Base-by-base conservation (phyloP, 2,113 vertebrate genomes). In the Eptesicus fuscus region DNA sequence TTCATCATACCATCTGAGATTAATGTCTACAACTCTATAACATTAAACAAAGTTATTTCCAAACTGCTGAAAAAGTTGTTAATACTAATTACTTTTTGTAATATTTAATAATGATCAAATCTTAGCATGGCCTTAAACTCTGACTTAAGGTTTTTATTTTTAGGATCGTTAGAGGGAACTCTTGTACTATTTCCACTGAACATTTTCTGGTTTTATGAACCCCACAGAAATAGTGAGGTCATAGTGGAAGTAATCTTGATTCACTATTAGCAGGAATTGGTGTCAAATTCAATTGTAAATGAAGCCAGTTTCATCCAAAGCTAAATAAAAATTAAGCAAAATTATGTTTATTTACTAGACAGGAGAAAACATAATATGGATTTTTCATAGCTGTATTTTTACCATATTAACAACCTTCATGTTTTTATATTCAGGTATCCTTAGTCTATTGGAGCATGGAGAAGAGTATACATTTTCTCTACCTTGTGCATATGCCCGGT, bases 381-480 rank as follows among this genome's bases (percentile, higher is more conserved):
- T 59, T 80, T 83, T 86, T 79, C 77, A 23, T 76, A 70, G 23
- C 30, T 37, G 1, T 87, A 5, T 76, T 69, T 30, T 14, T 80
- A 91, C 40, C 16, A 28, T 71, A 5, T 51, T 96, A 85, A 65
- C 93, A 76, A 73, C n/a, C 30, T 28, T 87, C 4, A 5, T 96
- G 17, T 76, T 92, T 96, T 91, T 65, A 63, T 30, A 70, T 79
- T 44, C 97, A 99, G 99, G 99, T 96, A 97, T 99, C 93, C 97
- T 99, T 76, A 98, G 99, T 96, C 98, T 99, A 9, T 95, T 99
- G 98, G 99, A 99, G 90, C 99, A 99, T 0, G 99, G 99, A 25
- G 99, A 99, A 51, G 99, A 99, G 92, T 99, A 99, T 95, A 99
- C 99, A 0, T 99, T 99, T 98, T 99, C 99, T 83, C 98, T 99